Evolutionary conservation across 2,797 vertebrate species (phyloP).

Genomic region (Brachyrhaphis roseni): DNA sequence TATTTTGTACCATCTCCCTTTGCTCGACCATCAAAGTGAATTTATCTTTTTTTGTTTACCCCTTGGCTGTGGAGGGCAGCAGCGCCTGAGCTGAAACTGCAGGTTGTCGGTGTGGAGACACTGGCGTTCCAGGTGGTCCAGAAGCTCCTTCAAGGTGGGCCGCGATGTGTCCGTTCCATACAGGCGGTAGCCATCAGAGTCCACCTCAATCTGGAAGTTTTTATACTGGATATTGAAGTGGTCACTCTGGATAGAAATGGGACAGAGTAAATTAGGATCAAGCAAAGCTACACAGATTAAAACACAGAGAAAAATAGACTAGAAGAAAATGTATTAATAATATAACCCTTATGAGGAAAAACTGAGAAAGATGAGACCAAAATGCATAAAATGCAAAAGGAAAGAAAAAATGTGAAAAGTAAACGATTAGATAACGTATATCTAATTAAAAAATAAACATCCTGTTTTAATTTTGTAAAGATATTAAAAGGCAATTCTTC

Average conservation of each 20-base stretch:
- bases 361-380: neutral
- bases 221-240: constrained; percentile 85
- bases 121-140: constrained; percentile 92
- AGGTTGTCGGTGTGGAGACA: constrained; percentile 92
- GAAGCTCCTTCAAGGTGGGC: constrained; percentile 85
- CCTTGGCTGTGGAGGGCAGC: constrained; percentile 95
- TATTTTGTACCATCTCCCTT: neutral
- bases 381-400: neutral
- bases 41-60: constrained; percentile 73
- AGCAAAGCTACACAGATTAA: neutral
- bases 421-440: neutral
- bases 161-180: constrained; percentile 86
- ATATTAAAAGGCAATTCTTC: neutral
- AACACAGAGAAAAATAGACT: neutral
- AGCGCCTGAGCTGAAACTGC: constrained; percentile 89
- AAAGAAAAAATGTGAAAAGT: neutral
- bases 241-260: constrained; percentile 40
- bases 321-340: neutral
- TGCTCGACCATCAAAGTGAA: neutral
- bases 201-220: constrained; percentile 95
- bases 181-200: constrained; percentile 80
- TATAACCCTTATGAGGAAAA: neutral
- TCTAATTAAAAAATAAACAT: neutral
- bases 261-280: neutral
- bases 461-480: neutral